These are phyloP conservation scores for Cinclus cinclus DNA, from an alignment of 2,113 vertebrate species.

Conservation along the genomic window DNA sequence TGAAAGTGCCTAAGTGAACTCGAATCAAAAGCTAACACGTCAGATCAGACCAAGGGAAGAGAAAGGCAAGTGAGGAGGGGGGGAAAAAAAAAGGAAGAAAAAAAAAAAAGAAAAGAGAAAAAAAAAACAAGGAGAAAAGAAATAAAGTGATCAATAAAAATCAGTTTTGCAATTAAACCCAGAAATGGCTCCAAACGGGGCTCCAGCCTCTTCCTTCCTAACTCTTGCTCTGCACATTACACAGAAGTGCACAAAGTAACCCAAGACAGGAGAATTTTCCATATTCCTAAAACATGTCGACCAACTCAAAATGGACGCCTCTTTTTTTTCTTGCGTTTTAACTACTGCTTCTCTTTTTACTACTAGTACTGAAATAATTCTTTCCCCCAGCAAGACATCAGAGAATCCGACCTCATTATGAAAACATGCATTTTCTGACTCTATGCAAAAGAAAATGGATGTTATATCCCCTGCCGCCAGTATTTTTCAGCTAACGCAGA, in stretches of 20 bases:
- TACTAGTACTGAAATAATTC: constrained; percentile 16
- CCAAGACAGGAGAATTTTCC: constrained; percentile 62
- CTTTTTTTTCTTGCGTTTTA: constrained; percentile 52
- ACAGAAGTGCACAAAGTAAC: constrained; percentile 61
- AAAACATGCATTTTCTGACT: constrained; percentile 62
- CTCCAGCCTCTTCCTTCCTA: constrained; percentile 20
- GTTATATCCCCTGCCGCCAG: constrained; percentile 30
- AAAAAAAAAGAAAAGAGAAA: background rate
- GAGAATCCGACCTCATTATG: constrained; percentile 14
- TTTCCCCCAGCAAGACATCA: constrained; percentile 33
- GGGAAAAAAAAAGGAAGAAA: too few relatives aligned
- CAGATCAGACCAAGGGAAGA: too few relatives aligned
- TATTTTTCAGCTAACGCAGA: constrained; percentile 46
- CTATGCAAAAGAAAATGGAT: constrained; percentile 49
- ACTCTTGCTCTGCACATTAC: constrained; percentile 30
- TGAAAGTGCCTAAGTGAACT: too few relatives aligned
- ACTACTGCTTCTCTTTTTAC: constrained; percentile 57
- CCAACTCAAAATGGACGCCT: constrained; percentile 97
- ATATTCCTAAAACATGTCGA: constrained; percentile 91
- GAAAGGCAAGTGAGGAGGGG: too few relatives aligned
- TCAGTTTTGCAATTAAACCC: background rate
- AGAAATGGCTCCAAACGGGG: constrained; percentile 31
- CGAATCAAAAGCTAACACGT: too few relatives aligned
- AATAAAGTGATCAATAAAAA: constrained; percentile 69
- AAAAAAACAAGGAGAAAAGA: constrained; percentile 58